A percentile compares a stretch with the other conserved stretches of the same genome.
Conservation (phyloP, 2,113 vertebrate species). For the Trogon surrucura region DNA sequence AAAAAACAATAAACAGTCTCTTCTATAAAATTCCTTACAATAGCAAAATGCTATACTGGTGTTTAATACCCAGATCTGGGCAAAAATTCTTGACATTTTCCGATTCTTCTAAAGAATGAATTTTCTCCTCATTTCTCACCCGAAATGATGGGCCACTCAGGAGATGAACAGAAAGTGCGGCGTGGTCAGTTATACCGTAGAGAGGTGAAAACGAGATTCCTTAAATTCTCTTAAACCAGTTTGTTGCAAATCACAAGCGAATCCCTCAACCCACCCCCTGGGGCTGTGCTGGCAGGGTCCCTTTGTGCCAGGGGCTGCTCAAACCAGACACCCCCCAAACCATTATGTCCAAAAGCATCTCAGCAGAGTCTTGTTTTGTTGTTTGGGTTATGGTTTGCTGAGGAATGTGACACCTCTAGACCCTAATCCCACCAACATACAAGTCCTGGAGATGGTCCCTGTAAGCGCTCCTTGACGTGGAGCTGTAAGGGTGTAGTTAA, state of each 20-base stretch:
- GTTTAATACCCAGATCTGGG: constrained; percentile 59
- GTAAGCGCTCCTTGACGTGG: not conserved
- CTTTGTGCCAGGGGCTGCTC: not conserved
- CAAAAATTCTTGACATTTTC: constrained; percentile 26
- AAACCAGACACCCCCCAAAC: not conserved
- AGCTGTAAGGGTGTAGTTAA: not conserved
- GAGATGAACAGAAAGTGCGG: not conserved
- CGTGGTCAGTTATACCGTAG: not conserved
- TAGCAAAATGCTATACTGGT: constrained; percentile 70
- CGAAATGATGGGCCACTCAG: constrained; percentile 44
- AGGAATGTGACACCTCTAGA: not conserved
- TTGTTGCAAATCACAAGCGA: not conserved
- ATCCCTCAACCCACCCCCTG: not conserved
- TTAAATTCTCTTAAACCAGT: not conserved
- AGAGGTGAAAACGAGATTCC: not conserved
- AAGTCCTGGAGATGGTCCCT: not conserved
- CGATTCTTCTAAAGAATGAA: constrained; percentile 70
- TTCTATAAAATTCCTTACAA: constrained; percentile 15
- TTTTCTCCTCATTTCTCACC: constrained; percentile 50
- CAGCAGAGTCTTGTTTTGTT: not conserved
- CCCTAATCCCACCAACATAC: not conserved
- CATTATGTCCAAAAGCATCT: not conserved
- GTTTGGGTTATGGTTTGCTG: not conserved
- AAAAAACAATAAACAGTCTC: constrained; percentile 13
- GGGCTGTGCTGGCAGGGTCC: too few species aligned